A percentile compares a stretch with the other conserved stretches of the same genome.
phyloP scores from a whole-genome alignment of 2,797 vertebrate species.

The Chromobotia macracanthus region DNA sequence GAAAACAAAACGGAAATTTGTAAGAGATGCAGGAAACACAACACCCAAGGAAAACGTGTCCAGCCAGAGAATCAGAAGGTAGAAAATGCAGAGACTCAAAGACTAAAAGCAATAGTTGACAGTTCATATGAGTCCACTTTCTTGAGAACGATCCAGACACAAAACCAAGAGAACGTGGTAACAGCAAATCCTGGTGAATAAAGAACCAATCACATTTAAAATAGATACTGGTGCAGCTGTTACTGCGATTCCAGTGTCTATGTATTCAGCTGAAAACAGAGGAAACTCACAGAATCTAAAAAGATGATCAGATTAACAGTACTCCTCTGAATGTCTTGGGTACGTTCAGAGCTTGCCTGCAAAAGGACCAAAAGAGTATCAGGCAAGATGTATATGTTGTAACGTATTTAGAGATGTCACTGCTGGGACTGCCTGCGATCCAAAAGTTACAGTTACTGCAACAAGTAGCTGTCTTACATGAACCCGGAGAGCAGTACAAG shows the following conservation, averaged over 20 bases:
- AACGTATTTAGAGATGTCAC: not conserved
- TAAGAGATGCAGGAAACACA: not conserved
- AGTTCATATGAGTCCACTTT: not conserved
- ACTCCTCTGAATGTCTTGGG: not conserved
- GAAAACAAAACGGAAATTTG: not conserved
- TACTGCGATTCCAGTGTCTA: not conserved
- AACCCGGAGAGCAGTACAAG: not conserved
- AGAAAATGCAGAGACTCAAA: not conserved
- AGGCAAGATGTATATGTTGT: not conserved
- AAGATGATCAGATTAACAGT: not conserved
- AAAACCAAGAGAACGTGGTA: not conserved
- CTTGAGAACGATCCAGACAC: not conserved
- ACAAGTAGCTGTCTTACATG: not conserved
- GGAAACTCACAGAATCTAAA: not conserved
- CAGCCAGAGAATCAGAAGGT: not conserved
- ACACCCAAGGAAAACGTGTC: constrained; percentile 17
- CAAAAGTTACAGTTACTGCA: not conserved
- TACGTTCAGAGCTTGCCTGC: not conserved
- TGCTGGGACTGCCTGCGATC: not conserved
- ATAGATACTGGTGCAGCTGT: not conserved
- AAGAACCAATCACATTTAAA: not conserved
- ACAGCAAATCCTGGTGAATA: constrained; percentile 9
- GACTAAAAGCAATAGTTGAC: not conserved
- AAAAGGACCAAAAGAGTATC: not conserved
- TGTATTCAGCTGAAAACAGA: not conserved